Evolutionary conservation across 2,888 invertebrate species (phyloP), one percentile per base, ranked within the genome.

Genomic region (Caenorhabditis parvicauda): DNA sequence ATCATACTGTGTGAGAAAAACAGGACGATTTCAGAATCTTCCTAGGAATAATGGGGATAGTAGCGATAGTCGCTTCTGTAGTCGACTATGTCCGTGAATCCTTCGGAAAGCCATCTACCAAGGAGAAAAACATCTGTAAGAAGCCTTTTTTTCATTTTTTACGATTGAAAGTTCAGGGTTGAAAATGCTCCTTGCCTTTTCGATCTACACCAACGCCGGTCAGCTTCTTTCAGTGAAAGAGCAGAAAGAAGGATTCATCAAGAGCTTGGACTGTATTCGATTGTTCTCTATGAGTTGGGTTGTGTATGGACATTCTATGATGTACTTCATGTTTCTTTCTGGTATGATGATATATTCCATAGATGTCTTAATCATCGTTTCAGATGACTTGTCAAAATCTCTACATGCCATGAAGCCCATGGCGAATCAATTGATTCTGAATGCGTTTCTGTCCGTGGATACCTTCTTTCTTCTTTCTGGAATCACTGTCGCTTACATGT

Each of bases 381-480:
- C 41, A n/a, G 49, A 57, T 38, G 49, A 51, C 32, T 27, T 57
- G 22, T 48, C 41, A 4, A 32, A 25, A 27, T 46, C 51, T n/a
- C 3, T 41, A 21, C 42, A 46, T 2, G 48, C 50, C n/a, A 22
- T 51, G 1, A 21, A 45, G 21, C 39, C 44, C 5, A 29, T 43
- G 4, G 41, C 51, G 14, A 19, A 49, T 5, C 51, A 57, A 19
- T 12, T 51, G 21, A 42, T 57, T 35, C 22, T 51, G 37, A 70
- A 68, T 43, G 54, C 70, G 7, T 65, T 58, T 25, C 66, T 69
- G 38, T 57, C 69, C 9, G 66, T 74, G 1, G 74, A 74, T 52
- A 64, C 73, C 0, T 72, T 74, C 39, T 70, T 74, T 50, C 65
- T 74, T 22, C 28, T 69, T 19, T 68, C 72, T 9, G 75, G 74